phyloP scores from a whole-genome alignment of 2,113 vertebrate species.

The Scophthalmus maximus region DNA sequence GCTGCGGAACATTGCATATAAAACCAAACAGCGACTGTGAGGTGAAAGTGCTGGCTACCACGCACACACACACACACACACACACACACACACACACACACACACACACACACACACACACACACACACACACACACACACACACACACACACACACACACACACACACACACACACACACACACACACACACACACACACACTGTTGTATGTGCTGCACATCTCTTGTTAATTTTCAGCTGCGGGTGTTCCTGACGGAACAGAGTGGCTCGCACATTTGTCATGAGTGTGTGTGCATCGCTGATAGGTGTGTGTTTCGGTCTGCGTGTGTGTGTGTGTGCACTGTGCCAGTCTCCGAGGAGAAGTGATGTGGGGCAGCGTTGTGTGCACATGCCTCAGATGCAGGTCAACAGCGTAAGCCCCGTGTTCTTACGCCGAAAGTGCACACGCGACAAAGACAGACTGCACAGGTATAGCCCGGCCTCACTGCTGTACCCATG shows the following conservation, averaged over 20 bases:
- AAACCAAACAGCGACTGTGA: conserved; percentile 11
- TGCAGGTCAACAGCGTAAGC: conserved; percentile 76
- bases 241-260: conserved; percentile 47
- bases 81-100: too few relatives aligned
- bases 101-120: too few relatives aligned
- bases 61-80: too few relatives aligned
- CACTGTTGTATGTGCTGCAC: not conserved
- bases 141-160: too few relatives aligned
- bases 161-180: too few relatives aligned
- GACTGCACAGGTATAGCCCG: conserved; percentile 44
- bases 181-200: too few relatives aligned
- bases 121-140: too few relatives aligned
- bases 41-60: conserved; percentile 13
- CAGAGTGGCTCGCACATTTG: conserved; percentile 49
- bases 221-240: conserved; percentile 22
- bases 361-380: conserved; percentile 25
- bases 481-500: conserved; percentile 51
- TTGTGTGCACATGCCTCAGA: conserved; percentile 44
- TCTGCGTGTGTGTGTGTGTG: conserved; percentile 23
- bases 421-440: conserved; percentile 45
- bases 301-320: not conserved
- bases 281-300: conserved; percentile 6
- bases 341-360: conserved; percentile 30
- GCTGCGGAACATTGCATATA: not conserved
- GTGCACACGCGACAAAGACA: conserved; percentile 51